Conservation (phyloP, 2,888 invertebrate genomes). For the Thyatira batis region DNA sequence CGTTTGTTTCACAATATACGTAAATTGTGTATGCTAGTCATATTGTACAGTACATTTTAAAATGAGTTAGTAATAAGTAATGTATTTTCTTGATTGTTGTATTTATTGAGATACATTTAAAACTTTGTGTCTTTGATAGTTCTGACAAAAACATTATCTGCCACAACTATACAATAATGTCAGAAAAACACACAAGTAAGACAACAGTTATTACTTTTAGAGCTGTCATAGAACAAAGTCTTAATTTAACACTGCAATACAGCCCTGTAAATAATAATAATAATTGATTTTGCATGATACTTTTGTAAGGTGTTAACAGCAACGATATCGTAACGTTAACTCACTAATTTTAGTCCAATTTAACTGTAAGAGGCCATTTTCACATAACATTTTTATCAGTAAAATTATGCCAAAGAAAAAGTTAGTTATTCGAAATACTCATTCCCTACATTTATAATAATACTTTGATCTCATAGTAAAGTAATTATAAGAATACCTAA, state of each 20-base stretch:
- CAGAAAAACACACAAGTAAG: background rate
- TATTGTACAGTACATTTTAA: conserved; percentile 74
- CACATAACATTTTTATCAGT: conserved; percentile 23
- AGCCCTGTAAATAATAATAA: conserved; percentile 66
- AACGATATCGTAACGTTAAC: conserved; percentile 71
- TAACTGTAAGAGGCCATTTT: conserved; percentile 55
- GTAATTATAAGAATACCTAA: conserved; percentile 30
- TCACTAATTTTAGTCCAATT: conserved; percentile 59
- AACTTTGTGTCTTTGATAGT: conserved; percentile 13
- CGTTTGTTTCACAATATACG: conserved; percentile 55
- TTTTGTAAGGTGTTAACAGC: conserved; percentile 70
- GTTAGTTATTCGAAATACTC: conserved; percentile 42
- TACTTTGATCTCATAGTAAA: conserved; percentile 44
- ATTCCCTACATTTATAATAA: conserved; percentile 21
- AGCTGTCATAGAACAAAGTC: conserved; percentile 39
- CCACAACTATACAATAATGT: background rate
- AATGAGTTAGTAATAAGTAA: conserved; percentile 52
- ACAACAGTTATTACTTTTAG: conserved; percentile 7
- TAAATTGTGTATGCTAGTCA: conserved; percentile 74
- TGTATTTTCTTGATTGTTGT: conserved; percentile 70
- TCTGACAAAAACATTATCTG: background rate
- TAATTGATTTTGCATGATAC: conserved; percentile 63
- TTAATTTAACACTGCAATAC: conserved; percentile 36
- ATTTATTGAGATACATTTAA: conserved; percentile 33
- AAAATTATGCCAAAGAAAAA: conserved; percentile 34